These are phyloP conservation scores for Heterodera carotae DNA, from an alignment of 1,140 invertebrate genomes.

Conservation along the genomic window DNA sequence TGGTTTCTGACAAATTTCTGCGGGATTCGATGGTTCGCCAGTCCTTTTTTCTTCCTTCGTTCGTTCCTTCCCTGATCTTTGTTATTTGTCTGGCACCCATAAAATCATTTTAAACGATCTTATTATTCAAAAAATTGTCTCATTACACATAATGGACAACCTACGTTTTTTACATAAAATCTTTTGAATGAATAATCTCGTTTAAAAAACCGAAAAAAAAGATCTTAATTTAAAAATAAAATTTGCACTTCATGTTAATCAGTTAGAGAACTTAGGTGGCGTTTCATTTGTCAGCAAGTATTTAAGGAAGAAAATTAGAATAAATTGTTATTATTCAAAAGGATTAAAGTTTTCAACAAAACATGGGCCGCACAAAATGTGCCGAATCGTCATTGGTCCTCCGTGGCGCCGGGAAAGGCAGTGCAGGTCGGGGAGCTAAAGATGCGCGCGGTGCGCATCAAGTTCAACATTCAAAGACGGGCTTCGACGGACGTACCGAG, in stretches of 20 bases:
- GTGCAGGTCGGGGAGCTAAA: conserved; percentile 25
- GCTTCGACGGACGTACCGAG: conserved; percentile 70
- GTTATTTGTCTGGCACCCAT: neutral
- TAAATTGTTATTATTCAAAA: neutral
- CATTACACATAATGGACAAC: neutral
- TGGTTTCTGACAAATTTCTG: neutral
- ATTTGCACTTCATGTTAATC: too few relatives aligned
- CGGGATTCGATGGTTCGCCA: neutral
- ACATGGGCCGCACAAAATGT: conserved; percentile 55
- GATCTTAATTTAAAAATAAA: too few relatives aligned
- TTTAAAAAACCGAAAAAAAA: neutral
- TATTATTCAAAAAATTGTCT: neutral
- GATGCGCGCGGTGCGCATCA: conserved; percentile 19
- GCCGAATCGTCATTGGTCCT: conserved; percentile 50
- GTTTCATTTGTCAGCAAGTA: too few relatives aligned
- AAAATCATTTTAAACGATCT: neutral
- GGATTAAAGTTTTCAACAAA: neutral
- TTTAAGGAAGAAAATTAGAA: neutral
- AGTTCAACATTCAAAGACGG: conserved; percentile 38
- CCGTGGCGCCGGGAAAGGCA: conserved; percentile 25
- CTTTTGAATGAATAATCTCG: neutral
- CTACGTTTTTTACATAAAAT: neutral
- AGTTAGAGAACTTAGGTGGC: too few relatives aligned
- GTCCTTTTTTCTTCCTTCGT: neutral
- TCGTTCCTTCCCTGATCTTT: neutral